phyloP scores from a whole-genome alignment of 2,797 vertebrate genomes.

The Esox lucius region DNA sequence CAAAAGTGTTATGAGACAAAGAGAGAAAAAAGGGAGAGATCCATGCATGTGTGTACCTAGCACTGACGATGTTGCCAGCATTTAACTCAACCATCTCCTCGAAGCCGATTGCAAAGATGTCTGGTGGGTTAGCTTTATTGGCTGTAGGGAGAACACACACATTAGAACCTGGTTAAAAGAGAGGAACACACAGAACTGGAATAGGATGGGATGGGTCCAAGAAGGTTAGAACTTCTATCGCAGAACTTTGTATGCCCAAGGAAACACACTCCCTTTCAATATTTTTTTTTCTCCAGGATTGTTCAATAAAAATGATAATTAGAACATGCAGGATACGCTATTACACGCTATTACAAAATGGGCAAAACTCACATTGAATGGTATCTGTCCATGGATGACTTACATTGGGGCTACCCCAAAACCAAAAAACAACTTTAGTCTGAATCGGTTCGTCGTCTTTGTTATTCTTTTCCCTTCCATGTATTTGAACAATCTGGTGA shows the following conservation, averaged over 20 bases:
- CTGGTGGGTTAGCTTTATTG: slow-evolving; percentile 85
- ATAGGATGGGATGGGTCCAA: too few relatives aligned
- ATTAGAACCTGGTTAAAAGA: slow-evolving; percentile 31
- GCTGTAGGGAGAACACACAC: slow-evolving; percentile 71
- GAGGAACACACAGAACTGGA: neutral
- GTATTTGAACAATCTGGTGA: neutral
- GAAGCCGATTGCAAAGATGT: slow-evolving; percentile 98
- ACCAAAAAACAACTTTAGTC: too few relatives aligned
- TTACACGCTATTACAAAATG: too few relatives aligned
- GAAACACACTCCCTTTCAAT: too few relatives aligned
- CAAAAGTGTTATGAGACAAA: neutral
- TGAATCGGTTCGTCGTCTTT: too few relatives aligned
- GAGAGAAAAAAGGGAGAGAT: neutral
- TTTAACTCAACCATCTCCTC: slow-evolving; percentile 99
- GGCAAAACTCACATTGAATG: too few relatives aligned
- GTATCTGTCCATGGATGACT: too few relatives aligned
- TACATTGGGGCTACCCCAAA: neutral
- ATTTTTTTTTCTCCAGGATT: too few relatives aligned
- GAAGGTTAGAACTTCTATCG: too few relatives aligned
- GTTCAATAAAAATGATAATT: too few relatives aligned
- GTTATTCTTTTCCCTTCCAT: neutral
- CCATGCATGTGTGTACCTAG: slow-evolving; percentile 77
- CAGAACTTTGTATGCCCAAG: too few relatives aligned
- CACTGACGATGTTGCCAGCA: slow-evolving; percentile 97
- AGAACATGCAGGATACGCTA: too few relatives aligned